Evolutionary conservation across 1,140 invertebrate genomes (phyloP).

Genomic region (Druon quercuslanigerum): DNA sequence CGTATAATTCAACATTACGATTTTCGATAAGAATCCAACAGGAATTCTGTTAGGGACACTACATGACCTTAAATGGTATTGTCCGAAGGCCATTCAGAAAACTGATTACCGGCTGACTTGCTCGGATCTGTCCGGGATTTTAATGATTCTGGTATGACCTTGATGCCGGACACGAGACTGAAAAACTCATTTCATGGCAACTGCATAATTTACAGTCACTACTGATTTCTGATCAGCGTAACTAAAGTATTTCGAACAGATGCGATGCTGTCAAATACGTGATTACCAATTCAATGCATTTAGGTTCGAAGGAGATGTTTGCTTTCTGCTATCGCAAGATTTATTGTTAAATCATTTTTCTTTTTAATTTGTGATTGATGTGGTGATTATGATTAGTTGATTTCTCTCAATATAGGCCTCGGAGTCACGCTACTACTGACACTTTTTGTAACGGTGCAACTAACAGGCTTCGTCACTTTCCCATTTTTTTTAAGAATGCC

Average conservation of each 20-base stretch:
- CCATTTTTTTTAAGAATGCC: too few relatives aligned
- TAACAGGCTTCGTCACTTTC: too few relatives aligned
- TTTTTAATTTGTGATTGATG: too few relatives aligned
- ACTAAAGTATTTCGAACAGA: slow-evolving; percentile 3
- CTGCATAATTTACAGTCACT: neutral
- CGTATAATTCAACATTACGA: slow-evolving; percentile 18
- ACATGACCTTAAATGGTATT: slow-evolving; percentile 23
- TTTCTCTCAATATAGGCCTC: too few relatives aligned
- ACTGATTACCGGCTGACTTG: slow-evolving; percentile 17
- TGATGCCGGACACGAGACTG: slow-evolving; percentile 6
- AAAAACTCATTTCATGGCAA: slow-evolving; percentile 3
- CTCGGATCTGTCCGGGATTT: slow-evolving; percentile 24
- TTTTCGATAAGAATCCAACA: slow-evolving; percentile 25
- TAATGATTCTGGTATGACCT: slow-evolving; percentile 13
- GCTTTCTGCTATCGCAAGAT: too few relatives aligned
- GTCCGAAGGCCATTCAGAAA: slow-evolving; percentile 6
- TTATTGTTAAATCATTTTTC: too few relatives aligned
- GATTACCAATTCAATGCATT: too few relatives aligned
- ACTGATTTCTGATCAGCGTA: neutral
- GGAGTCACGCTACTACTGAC: too few relatives aligned
- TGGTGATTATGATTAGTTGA: too few relatives aligned
- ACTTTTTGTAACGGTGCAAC: too few relatives aligned
- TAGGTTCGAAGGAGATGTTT: too few relatives aligned
- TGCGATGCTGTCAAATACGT: neutral
- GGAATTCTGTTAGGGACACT: slow-evolving; percentile 26